Conservation (phyloP, 2,113 vertebrate genomes). For the Onychorhynchus coronatus region DNA sequence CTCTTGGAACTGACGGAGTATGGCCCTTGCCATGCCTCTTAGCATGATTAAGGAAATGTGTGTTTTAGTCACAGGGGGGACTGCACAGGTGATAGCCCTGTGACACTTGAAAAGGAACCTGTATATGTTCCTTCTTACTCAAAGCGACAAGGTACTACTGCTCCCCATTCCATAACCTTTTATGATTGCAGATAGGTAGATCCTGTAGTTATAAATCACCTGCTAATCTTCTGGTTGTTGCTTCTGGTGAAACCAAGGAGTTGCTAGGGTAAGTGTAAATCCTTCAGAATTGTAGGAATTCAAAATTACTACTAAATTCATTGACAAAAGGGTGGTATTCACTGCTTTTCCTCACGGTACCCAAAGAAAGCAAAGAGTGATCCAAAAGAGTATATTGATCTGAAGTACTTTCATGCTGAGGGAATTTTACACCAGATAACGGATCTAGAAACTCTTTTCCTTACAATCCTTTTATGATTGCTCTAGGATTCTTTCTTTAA, state of each 20-base stretch:
- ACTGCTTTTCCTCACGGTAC: neutral
- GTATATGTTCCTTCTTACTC: neutral
- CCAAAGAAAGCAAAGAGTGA: neutral
- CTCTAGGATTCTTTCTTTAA: neutral
- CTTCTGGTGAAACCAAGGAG: neutral
- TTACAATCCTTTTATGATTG: neutral
- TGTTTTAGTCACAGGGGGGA: neutral
- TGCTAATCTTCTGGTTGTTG: neutral
- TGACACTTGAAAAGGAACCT: neutral
- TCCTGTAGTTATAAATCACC: neutral
- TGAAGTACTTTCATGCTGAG: neutral
- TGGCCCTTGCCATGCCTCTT: neutral
- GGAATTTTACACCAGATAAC: neutral
- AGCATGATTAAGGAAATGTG: too few species aligned
- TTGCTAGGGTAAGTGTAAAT: neutral
- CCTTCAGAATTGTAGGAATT: neutral
- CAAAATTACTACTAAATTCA: neutral
- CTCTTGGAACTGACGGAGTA: neutral
- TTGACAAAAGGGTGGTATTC: neutral
- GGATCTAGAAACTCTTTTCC: neutral
- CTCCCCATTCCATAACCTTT: neutral
- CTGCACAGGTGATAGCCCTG: neutral
- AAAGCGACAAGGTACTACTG: neutral
- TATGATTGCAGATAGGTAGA: neutral
- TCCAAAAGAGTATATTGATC: neutral